Percentiles rank a stretch among this genome's conserved stretches.
These are phyloP conservation scores for Oeneis ivallda DNA, from an alignment of 2,888 invertebrate species.

Conservation along the genomic window DNA sequence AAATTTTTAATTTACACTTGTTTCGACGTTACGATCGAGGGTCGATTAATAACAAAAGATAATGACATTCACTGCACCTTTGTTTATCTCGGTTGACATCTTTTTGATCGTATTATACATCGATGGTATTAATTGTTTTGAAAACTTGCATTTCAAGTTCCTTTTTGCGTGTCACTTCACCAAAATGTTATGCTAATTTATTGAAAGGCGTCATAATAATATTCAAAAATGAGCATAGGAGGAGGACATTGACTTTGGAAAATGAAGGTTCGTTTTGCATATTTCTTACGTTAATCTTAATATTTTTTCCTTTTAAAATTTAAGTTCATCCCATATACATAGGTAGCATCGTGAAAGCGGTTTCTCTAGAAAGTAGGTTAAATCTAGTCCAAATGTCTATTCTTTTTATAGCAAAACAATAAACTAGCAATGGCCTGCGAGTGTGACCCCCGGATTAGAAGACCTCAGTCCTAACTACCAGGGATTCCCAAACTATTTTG, in stretches of 20 bases:
- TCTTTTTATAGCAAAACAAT: too few species aligned
- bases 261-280: conserved; percentile 11
- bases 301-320: not conserved
- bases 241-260: conserved; percentile 17
- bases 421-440: too few species aligned
- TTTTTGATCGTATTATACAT: too few species aligned
- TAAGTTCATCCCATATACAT: not conserved
- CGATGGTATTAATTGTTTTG: conserved; percentile 4
- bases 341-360: conserved; percentile 7
- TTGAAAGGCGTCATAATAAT: not conserved
- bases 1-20: too few species aligned
- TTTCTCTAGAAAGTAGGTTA: not conserved
- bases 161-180: conserved; percentile 13
- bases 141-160: conserved; percentile 8
- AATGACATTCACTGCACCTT: conserved; percentile 2
- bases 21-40: not conserved
- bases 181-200: conserved; percentile 13
- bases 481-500: too few species aligned
- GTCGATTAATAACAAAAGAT: conserved; percentile 5
- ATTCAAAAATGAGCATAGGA: not conserved
- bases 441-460: too few species aligned
- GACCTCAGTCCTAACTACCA: too few species aligned
- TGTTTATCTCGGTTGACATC: not conserved
- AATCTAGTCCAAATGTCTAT: too few species aligned
- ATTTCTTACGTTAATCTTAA: not conserved